Percentiles rank a stretch among this genome's conserved stretches.
These are phyloP conservation scores for Diaphora mendica DNA, from an alignment of 2,888 invertebrate genomes.

Conservation along the genomic window DNA sequence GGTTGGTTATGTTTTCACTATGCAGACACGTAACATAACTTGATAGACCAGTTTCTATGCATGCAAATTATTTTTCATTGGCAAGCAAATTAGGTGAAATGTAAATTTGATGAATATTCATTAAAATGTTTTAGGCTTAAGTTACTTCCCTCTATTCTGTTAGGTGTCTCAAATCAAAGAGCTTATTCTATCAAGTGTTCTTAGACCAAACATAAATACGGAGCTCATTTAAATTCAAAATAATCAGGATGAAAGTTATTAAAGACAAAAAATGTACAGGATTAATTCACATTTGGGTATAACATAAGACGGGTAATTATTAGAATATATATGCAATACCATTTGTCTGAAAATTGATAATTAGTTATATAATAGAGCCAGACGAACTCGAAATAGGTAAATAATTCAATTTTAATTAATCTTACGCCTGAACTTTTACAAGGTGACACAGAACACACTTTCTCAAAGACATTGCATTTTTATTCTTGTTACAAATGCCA, in stretches of 20 bases:
- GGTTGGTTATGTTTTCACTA: constrained; percentile 38
- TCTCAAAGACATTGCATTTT: constrained; percentile 45
- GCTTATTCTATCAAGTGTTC: no score
- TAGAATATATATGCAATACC: no score
- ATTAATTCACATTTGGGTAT: no score
- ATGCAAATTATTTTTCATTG: constrained; percentile 19
- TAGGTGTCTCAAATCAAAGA: no score
- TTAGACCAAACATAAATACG: no score
- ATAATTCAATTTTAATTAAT: constrained; percentile 20
- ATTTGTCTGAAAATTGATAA: background rate
- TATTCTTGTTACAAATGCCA: constrained; percentile 44
- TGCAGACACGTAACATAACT: constrained; percentile 40
- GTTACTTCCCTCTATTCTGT: no score
- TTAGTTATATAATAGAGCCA: background rate
- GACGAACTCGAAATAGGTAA: background rate
- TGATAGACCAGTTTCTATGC: constrained; percentile 38
- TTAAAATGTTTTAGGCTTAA: background rate
- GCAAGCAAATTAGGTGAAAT: background rate
- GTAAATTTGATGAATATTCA: background rate
- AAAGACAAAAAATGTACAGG: no score
- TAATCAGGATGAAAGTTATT: no score
- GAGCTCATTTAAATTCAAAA: no score
- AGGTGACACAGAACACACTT: constrained; percentile 38
- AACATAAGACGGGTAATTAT: no score
- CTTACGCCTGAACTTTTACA: constrained; percentile 42